Evolutionary conservation across 2,888 invertebrate species (phyloP).

Genomic region (Boloria euphrosyne): DNA sequence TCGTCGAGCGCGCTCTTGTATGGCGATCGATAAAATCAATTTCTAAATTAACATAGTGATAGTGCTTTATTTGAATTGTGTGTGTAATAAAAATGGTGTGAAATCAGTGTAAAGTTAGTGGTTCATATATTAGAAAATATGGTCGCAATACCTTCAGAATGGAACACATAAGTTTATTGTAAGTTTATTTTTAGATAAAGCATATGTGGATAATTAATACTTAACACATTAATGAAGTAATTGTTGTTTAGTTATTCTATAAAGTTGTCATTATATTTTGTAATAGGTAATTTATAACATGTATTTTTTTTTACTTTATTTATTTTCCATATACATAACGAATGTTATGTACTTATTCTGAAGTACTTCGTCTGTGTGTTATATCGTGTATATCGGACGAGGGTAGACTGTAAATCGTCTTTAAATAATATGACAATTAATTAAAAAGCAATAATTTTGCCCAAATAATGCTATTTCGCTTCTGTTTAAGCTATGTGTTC

Average conservation of each 20-base stretch:
- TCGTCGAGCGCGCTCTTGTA: constrained; percentile 56
- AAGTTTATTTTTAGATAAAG: constrained; percentile 38
- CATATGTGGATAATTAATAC: constrained; percentile 28
- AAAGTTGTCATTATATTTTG: not conserved
- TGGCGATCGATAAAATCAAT: constrained; percentile 31
- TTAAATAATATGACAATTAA: no score
- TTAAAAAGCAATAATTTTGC: no score
- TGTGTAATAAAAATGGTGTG: not conserved
- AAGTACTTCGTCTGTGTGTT: no score
- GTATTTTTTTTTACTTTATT: no score
- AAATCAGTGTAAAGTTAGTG: not conserved
- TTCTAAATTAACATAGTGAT: constrained; percentile 1
- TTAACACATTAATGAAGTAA: not conserved
- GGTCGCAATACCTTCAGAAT: constrained; percentile 20
- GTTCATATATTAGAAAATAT: not conserved
- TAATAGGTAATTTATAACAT: not conserved
- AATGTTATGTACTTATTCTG: no score
- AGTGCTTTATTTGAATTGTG: constrained; percentile 1
- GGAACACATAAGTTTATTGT: constrained; percentile 37
- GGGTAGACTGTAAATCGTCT: no score
- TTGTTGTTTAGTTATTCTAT: not conserved
- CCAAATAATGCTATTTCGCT: no score
- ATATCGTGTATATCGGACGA: no score
- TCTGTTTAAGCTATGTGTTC: not conserved
- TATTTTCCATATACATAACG: no score